A percentile compares a stretch with the other conserved stretches of the same genome.
These are phyloP conservation scores for Prionailurus viverrinus DNA, from an alignment of 2,113 vertebrate genomes.

Conservation along the genomic window DNA sequence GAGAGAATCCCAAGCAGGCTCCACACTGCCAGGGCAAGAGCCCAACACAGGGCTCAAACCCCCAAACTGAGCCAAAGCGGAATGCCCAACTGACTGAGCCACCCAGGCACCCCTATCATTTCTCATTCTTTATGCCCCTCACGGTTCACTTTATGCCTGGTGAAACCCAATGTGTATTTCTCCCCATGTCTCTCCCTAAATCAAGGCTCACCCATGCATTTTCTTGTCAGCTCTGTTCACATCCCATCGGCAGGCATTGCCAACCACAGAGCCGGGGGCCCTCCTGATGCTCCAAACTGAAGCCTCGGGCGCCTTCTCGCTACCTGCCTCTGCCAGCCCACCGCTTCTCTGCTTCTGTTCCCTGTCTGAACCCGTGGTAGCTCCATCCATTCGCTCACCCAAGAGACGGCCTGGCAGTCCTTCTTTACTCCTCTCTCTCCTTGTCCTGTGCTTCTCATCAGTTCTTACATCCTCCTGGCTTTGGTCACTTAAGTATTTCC, in stretches of 20 bases:
- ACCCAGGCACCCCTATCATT: not conserved
- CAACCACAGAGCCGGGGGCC: fast-evolving
- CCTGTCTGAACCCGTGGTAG: not conserved
- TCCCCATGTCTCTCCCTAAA: not conserved
- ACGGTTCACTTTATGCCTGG: not conserved
- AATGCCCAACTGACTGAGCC: too few species aligned
- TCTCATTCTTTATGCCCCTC: not conserved
- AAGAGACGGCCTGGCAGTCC: not conserved
- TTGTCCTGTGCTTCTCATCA: not conserved
- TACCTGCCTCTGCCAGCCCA: fast-evolving
- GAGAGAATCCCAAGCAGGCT: too few species aligned
- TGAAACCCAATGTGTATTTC: not conserved
- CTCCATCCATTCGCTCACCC: not conserved
- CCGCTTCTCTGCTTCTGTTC: not conserved
- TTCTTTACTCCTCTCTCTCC: not conserved
- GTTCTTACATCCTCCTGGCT: not conserved
- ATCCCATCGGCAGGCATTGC: fast-evolving
- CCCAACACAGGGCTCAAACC: too few species aligned
- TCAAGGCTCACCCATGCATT: not conserved
- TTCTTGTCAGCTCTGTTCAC: not conserved
- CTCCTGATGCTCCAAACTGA: fast-evolving
- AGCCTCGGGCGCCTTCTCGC: fast-evolving
- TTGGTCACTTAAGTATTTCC: not conserved
- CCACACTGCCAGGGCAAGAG: too few species aligned
- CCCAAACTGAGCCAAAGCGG: too few species aligned